phyloP scores from a whole-genome alignment of 2,113 vertebrate genomes.

The Hiodon tergisus region DNA sequence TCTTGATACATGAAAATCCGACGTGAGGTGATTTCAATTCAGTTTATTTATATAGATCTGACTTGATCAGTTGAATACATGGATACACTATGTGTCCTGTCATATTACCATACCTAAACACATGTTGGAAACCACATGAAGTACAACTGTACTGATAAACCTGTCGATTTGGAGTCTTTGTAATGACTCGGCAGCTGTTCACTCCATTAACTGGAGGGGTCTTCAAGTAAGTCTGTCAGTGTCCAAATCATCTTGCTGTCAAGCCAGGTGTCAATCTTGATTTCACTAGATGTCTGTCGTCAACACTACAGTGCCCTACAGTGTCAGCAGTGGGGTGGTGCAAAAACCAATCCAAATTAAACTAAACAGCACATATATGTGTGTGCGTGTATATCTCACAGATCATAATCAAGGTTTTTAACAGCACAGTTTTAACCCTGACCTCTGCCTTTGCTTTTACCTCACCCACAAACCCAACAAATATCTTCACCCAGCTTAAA shows the following conservation, averaged over 20 bases:
- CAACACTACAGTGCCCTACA: too few species aligned
- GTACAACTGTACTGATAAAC: too few species aligned
- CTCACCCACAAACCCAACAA: too few species aligned
- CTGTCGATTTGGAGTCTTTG: background rate
- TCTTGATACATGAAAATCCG: background rate
- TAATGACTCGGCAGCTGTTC: background rate
- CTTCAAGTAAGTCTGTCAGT: constrained; percentile 16
- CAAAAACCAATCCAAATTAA: too few species aligned
- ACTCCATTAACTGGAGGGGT: constrained; percentile 12
- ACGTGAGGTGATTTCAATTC: background rate
- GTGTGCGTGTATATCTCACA: too few species aligned
- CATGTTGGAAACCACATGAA: background rate
- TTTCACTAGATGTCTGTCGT: background rate
- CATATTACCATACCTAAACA: background rate
- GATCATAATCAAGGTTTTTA: background rate
- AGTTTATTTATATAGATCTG: background rate
- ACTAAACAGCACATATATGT: too few species aligned
- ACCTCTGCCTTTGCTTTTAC: background rate
- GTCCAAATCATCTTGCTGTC: constrained; percentile 3
- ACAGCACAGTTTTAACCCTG: background rate
- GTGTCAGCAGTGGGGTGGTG: too few species aligned
- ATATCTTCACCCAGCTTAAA: background rate
- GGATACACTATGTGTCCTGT: too few species aligned
- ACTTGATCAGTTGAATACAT: too few species aligned
- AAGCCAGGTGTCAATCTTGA: background rate